Evolutionary conservation across 2,888 invertebrate genomes (phyloP), one percentile per base, ranked within the genome.

Genomic region (Tenthredo scrophulariae): DNA sequence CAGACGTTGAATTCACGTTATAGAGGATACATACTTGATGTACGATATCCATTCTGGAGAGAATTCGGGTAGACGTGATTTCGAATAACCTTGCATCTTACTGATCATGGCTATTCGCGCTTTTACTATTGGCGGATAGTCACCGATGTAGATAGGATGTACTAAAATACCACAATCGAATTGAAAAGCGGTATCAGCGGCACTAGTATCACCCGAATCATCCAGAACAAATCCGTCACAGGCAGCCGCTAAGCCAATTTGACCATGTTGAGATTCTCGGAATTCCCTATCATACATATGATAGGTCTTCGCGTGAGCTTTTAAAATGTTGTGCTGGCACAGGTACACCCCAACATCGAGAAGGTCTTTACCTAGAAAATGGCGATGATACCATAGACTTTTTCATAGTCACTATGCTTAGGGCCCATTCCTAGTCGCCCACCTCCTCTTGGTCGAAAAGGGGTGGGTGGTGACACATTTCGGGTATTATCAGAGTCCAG

Each of bases 281-380:
- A 80, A 80, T 50, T 80, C 80, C 10, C 18, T 37, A n/a, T 80
- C 43, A 62, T 80, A 80, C 37, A 80, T 58, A 40, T 80, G 80
- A 37, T 62, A 80, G 1, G 62, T 40, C 6, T 2, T 58, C 15
- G 80, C 80, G 90, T 97, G 97, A 0, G 97, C 96, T 90, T 96
- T 95, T 40, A 97, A 92, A 85, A 96, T 93, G 90, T 96, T 96
- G 89, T 97, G 96, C 0, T 95, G 95, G 87, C 96, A 96, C 1
- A 95, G 93, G 91, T 97, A 97, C 85, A 95, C 94, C 0, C 95
- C 96, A 84, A 95, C 94, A 15, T 50, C 29, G 29, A 26, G 18
- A 13, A 77, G 40, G n/a, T 26, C 15, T 29, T 77, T 77, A 18
- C 15, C 77, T 77, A n/a, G 9, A 77, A 62, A 62, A 80, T 37